Evolutionary conservation across 2,888 invertebrate genomes (phyloP), one percentile per base, ranked within the genome.

Genomic region (Drosophila pegasa): DNA sequence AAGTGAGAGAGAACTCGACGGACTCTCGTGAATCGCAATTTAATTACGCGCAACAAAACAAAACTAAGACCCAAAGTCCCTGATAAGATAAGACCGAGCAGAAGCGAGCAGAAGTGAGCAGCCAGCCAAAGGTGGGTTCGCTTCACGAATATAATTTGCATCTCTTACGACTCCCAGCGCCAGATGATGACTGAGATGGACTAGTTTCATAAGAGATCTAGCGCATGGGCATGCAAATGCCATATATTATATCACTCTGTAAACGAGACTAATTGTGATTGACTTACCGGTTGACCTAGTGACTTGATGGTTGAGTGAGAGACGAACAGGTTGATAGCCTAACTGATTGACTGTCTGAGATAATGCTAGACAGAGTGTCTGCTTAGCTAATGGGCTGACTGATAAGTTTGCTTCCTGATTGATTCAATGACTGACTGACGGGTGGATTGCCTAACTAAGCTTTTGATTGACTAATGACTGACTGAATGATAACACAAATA

Each of bases 41-140:
- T 61, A 87, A 87, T 84, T 84, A 70, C 67, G 55, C 22, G 29
- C 71, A 20, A 16, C 51, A 69, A 55, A 54, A 40, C 27, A 12
- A 29, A 52, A 25, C 41, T 20, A 43, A 37, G 35, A 22, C 63
- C 37, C 22, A 50, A 41, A 48, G 27, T 52, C 27, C 12, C 16
- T 25, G 55, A 55, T 55, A 55, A 55, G 55, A 55, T 55, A 55
- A 55, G 33, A 29, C 8, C 55, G 12, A 16, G n/a, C 22, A 38
- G 18, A 10, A 16, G 6, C 55, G 12, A 16, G n/a, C 22, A 38
- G 18, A 10, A 16, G 6, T 6, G 25, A 38, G 18, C 20, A 40
- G 52, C 25, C 35, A 45, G 40, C 38, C 71, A 81, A 71, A 82
- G 86, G 83, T 80, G 65, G 60, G 75, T 72, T 59, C 22, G 43